A percentile compares a stretch with the other conserved stretches of the same genome.
Conservation (phyloP, 2,113 vertebrate species). For the Mirza zaza region DNA sequence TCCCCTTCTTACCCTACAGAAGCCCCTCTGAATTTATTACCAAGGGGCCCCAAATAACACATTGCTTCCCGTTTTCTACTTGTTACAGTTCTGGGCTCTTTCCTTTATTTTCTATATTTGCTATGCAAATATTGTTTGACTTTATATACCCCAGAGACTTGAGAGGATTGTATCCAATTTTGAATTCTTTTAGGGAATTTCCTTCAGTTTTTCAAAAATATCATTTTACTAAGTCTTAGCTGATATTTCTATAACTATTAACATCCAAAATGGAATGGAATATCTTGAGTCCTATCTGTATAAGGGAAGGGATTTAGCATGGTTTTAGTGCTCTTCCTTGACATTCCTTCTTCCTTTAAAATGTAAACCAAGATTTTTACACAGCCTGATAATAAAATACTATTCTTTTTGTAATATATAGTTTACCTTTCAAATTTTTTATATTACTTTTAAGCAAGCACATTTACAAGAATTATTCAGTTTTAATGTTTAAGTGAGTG, state of each 20-base stretch:
- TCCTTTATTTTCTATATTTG: neutral
- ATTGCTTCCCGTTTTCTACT: neutral
- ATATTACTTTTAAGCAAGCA: conserved; percentile 19
- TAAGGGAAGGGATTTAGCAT: neutral
- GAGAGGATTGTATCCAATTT: neutral
- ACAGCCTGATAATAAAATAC: neutral
- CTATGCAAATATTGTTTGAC: neutral
- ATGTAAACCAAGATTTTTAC: neutral
- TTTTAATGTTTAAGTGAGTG: conserved; percentile 5
- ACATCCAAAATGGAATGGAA: neutral
- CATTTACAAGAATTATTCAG: neutral
- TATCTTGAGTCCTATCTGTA: neutral
- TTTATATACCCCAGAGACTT: neutral
- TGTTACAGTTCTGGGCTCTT: neutral
- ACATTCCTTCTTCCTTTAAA: neutral
- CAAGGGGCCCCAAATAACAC: too few relatives aligned
- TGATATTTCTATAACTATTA: conserved; percentile 22
- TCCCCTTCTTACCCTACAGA: neutral
- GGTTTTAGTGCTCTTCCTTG: neutral
- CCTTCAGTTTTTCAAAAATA: neutral
- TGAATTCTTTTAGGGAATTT: neutral
- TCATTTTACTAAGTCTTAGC: conserved; percentile 13
- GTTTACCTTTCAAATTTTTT: neutral
- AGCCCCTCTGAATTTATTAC: neutral
- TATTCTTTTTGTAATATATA: neutral